phyloP scores from a whole-genome alignment of 1,140 invertebrate genomes.

The Scaptomyza graminum region DNA sequence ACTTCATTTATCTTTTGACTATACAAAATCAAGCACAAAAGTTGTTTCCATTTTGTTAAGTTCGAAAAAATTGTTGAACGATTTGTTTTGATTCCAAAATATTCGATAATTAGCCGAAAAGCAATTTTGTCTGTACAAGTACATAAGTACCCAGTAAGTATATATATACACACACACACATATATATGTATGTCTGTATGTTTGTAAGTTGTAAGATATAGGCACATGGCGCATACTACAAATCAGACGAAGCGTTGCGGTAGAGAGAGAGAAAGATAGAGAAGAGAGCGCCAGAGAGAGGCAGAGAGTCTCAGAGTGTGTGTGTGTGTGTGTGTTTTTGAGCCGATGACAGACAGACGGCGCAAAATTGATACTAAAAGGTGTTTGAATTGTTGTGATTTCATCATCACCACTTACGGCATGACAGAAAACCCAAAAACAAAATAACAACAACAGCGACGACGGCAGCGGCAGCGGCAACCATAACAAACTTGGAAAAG shows the following conservation, averaged over 20 bases:
- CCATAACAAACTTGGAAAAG: conserved; percentile 70
- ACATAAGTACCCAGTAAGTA: background rate
- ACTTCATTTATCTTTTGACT: background rate
- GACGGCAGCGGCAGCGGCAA: conserved; percentile 23
- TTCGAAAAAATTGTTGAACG: background rate
- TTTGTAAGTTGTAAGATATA: conserved; percentile 1
- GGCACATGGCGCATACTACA: background rate
- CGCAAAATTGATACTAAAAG: conserved; percentile 80
- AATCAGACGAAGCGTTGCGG: background rate
- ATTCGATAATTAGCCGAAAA: conserved; percentile 12
- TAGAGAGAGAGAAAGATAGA: background rate
- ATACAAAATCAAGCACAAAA: background rate
- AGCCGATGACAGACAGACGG: conserved; percentile 62
- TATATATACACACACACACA: background rate
- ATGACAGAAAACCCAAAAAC: conserved; percentile 75
- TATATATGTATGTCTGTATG: background rate
- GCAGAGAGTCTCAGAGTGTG: background rate
- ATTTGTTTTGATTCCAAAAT: conserved; percentile 2
- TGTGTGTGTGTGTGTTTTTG: no score
- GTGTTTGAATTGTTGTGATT: conserved; percentile 82
- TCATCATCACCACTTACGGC: conserved; percentile 79
- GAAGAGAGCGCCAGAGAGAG: background rate
- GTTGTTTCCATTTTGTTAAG: background rate
- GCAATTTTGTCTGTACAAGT: conserved; percentile 16
- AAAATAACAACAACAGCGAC: conserved; percentile 30